phyloP scores from a whole-genome alignment of 1,140 invertebrate species.

The Ceratosolen fusciceps region DNA sequence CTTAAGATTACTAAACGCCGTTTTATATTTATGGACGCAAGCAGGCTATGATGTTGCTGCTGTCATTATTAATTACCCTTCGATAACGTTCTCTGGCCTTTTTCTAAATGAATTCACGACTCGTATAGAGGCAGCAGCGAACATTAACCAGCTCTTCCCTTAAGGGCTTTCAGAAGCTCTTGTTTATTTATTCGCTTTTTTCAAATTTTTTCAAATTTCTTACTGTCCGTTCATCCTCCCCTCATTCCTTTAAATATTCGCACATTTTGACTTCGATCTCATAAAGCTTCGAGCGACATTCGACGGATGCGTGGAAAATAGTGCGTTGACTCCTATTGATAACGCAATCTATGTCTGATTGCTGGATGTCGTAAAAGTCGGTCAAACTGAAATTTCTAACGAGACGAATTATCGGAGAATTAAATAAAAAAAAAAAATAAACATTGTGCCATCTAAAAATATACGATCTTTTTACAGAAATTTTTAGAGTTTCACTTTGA shows the following conservation, averaged over 20 bases:
- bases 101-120: constrained; percentile 53
- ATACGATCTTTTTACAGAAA: too few relatives aligned
- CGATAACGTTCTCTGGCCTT: background rate
- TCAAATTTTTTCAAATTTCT: too few relatives aligned
- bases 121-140: constrained; percentile 51
- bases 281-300: constrained; percentile 51
- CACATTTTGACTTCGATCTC: constrained; percentile 53
- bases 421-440: too few relatives aligned
- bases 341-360: background rate
- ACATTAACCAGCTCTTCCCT: constrained; percentile 51
- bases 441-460: too few relatives aligned
- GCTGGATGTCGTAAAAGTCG: background rate
- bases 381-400: background rate
- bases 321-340: background rate
- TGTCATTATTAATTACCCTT: constrained; percentile 5
- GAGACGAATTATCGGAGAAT: too few relatives aligned
- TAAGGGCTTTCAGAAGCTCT: constrained; percentile 50
- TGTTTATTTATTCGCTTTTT: constrained; percentile 49
- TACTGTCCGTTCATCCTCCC: too few relatives aligned
- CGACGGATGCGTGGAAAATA: constrained; percentile 50
- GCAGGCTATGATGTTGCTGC: background rate
- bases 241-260: constrained; percentile 55
- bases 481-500: too few relatives aligned
- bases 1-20: too few relatives aligned
- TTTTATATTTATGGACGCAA: too few relatives aligned